phyloP scores from a whole-genome alignment of 2,888 invertebrate species.

The Tribolium freemani region DNA sequence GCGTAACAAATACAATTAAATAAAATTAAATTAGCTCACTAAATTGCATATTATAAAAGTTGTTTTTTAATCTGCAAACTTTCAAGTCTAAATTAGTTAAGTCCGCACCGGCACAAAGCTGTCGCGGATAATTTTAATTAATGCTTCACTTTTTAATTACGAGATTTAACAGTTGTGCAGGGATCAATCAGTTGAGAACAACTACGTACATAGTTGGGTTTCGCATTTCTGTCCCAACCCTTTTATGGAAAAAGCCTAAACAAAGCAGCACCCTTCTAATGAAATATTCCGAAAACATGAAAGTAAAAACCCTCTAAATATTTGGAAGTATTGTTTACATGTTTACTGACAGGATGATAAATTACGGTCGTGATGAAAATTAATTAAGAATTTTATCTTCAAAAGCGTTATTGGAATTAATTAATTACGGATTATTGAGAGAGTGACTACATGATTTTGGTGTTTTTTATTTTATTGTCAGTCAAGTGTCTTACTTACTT shows the following conservation, averaged over 20 bases:
- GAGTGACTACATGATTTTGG: not conserved
- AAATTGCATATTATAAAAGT: not conserved
- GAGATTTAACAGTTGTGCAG: not conserved
- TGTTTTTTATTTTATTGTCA: slow-evolving; percentile 3
- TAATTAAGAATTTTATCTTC: slow-evolving; percentile 19
- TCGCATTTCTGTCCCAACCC: too few species aligned
- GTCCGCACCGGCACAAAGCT: not conserved
- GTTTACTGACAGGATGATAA: slow-evolving; percentile 19
- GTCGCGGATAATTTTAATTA: not conserved
- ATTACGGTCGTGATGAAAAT: slow-evolving; percentile 28
- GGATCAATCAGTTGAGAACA: too few species aligned
- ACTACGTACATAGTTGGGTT: too few species aligned
- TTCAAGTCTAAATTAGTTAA: not conserved
- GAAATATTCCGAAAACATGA: not conserved
- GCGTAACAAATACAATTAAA: slow-evolving; percentile 24
- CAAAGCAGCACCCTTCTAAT: not conserved
- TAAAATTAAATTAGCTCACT: slow-evolving; percentile 7
- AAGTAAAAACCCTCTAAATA: slow-evolving; percentile 1
- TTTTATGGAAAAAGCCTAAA: too few species aligned
- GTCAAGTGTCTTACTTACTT: slow-evolving; percentile 12
- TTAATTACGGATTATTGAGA: slow-evolving; percentile 16
- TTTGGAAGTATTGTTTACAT: slow-evolving; percentile 6
- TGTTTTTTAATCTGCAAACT: not conserved
- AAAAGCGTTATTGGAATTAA: slow-evolving; percentile 14
- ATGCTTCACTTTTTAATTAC: not conserved